Evolutionary conservation across 2,113 vertebrate species (phyloP).

Genomic region (Leucopsar rothschildi): DNA sequence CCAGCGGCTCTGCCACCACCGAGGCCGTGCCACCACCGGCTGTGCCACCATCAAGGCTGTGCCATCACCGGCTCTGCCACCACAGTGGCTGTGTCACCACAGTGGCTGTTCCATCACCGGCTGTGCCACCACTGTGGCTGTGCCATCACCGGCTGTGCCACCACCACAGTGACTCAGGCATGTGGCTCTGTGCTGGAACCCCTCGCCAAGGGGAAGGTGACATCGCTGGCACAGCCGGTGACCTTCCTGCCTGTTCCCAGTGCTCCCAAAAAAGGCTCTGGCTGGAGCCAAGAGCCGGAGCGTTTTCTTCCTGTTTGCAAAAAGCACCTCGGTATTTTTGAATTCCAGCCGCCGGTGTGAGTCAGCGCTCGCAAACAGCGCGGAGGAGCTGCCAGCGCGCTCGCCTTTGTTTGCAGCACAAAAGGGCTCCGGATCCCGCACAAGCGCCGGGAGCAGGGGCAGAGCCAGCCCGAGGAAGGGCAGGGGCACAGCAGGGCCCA

Average conservation of each 20-base stretch:
- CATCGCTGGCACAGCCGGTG: rapidly evolving
- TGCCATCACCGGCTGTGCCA: neutral
- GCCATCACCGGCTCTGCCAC: neutral
- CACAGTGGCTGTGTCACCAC: neutral
- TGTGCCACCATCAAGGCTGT: too few relatives aligned
- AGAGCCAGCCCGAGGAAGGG: neutral
- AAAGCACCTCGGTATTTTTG: neutral
- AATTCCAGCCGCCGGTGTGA: neutral
- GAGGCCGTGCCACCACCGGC: too few relatives aligned
- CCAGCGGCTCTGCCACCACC: too few relatives aligned
- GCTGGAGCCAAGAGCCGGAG: neutral
- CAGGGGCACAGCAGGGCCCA: rapidly evolving
- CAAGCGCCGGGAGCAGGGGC: rapidly evolving
- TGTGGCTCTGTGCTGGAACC: neutral
- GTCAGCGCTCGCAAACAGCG: neutral
- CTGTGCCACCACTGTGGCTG: neutral
- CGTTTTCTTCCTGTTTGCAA: neutral
- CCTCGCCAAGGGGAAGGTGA: neutral
- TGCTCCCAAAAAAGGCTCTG: neutral
- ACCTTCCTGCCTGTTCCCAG: rapidly evolving
- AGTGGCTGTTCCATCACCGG: neutral
- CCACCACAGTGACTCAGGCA: neutral
- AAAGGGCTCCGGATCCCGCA: neutral
- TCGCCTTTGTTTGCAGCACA: neutral
- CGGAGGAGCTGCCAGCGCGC: neutral